Percentiles rank a stretch among this genome's conserved stretches.
phyloP scores from a whole-genome alignment of 2,888 invertebrate species.

The Habrosyne pyritoides region DNA sequence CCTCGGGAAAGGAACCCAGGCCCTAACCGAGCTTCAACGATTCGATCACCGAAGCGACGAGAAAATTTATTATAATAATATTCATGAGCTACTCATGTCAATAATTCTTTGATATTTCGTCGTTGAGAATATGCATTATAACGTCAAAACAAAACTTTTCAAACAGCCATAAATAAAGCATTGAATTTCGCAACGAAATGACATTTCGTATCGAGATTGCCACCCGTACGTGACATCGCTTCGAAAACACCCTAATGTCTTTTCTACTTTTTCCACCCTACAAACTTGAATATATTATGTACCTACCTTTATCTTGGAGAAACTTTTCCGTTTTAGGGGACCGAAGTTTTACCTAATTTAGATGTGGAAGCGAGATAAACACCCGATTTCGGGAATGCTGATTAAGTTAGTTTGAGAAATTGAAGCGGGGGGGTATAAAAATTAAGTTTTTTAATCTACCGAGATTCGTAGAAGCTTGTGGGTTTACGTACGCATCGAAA shows the following conservation, averaged over 20 bases:
- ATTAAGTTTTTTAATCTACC: background rate
- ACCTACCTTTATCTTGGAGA: conserved; percentile 8
- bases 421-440: background rate
- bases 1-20: no score
- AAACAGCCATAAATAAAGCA: background rate
- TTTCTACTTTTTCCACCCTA: conserved; percentile 4
- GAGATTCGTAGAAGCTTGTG: background rate
- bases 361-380: conserved; percentile 14
- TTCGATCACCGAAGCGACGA: no score
- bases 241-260: conserved; percentile 1
- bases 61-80: no score
- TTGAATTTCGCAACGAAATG: conserved; percentile 1
- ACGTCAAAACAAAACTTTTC: background rate
- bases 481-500: no score
- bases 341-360: conserved; percentile 12
- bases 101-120: background rate
- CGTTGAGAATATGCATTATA: background rate
- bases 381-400: conserved; percentile 5
- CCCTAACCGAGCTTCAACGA: no score
- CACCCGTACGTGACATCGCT: background rate
- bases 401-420: background rate
- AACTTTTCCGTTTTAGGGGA: conserved; percentile 8
- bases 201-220: conserved; percentile 7
- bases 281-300: conserved; percentile 11
- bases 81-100: no score